Conservation (phyloP, 2,888 invertebrate genomes). For the Actias luna region DNA sequence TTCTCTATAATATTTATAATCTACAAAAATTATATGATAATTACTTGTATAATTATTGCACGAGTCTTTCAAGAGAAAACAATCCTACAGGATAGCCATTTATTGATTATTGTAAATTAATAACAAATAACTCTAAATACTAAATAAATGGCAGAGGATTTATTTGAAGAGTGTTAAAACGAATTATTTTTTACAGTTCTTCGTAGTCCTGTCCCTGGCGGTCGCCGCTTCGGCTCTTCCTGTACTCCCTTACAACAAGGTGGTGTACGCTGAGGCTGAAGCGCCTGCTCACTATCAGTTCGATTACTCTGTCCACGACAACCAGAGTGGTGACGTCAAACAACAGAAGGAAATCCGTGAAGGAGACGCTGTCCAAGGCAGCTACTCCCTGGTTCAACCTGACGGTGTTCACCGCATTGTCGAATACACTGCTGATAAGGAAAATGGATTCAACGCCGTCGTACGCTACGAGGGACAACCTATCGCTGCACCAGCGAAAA, state of each 20-base stretch:
- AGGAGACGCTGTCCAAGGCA: conserved; percentile 70
- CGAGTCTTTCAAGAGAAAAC: no score
- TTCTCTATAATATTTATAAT: no score
- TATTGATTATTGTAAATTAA: no score
- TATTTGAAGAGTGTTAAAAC: background rate
- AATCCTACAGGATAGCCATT: no score
- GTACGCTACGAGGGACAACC: conserved; percentile 72
- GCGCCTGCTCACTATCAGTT: conserved; percentile 70
- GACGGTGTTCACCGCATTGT: conserved; percentile 72
- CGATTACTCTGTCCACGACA: conserved; percentile 70
- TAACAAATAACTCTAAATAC: no score
- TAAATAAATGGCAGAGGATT: no score
- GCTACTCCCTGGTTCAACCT: conserved; percentile 73
- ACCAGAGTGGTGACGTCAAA: conserved; percentile 70
- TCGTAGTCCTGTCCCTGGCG: conserved; percentile 56
- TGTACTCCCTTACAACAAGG: conserved; percentile 48
- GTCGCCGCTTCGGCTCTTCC: conserved; percentile 47
- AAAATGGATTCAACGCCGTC: conserved; percentile 70
- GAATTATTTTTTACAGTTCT: conserved; percentile 41
- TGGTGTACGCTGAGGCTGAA: conserved; percentile 58
- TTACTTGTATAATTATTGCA: no score
- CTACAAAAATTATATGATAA: no score
- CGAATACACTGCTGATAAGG: conserved; percentile 70
- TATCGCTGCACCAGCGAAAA: conserved; percentile 35
- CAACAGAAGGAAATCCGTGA: conserved; percentile 69